Base-by-base conservation (phyloP, 2,113 vertebrate species). In the Corydoras sp. region DNA sequence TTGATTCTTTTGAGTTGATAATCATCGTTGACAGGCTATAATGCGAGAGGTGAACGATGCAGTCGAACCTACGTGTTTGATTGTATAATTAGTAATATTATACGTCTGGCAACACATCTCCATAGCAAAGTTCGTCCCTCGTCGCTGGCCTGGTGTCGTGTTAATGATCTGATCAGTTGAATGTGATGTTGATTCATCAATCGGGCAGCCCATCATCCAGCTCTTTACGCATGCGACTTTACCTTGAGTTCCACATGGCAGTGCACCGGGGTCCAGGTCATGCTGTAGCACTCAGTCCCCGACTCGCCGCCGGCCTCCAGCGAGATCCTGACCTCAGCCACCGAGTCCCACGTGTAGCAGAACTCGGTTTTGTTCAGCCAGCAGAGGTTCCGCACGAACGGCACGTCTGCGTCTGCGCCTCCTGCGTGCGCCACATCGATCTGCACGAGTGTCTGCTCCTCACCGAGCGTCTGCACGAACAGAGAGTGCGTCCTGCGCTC, bases 271-370 rank as follows among this genome's bases (percentile, higher is more conserved):
- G 80, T 85, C 94, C 94, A 95, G 3, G 18, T 85, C 68, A 95
- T 88, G 0, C 85, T 70, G 80, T 95, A 96, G 80, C 94, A 96
- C 85, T 96, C 94, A 0, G 87, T 90, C 13, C 75, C 83, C 2
- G 87, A 79, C 14, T 84, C 86, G 2, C 89, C 85, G 0, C 84
- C 75, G 31, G 82, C 80, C 63, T 93, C 87, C 64, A 95, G 77
- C 29, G 88, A 89, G 54, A 95, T 87, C 72, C 84, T 91, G 24
- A 96, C 88, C 69, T 94, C 91, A 0, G 90, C 92, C 1, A 90
- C 86, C 51, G 90, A 91, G 79, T 95, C 93, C 94, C 93, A 95
- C 2, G 89, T 86, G 4, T 93, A 94, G 86, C 94, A 96, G 88
- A 95, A 94, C 80, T 92, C 91, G 0, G 89, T 88, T 0, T 90